Evolutionary conservation across 2,888 invertebrate species (phyloP), one percentile per base, ranked within the genome.

Genomic region (Drosophila phalerata): DNA sequence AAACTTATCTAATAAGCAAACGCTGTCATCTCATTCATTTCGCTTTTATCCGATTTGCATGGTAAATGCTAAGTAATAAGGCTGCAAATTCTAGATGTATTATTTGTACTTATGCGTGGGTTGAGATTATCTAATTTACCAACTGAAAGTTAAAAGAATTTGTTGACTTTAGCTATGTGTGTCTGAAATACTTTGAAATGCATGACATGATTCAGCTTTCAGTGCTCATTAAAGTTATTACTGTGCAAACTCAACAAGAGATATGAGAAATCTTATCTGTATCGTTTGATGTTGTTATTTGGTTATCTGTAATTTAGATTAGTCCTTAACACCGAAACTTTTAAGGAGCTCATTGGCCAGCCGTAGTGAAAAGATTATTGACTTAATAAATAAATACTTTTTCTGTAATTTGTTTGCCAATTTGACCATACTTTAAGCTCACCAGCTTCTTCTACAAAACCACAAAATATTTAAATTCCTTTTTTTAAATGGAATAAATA

Each of bases 1-100:
- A 69, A 79, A 71, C 60, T 79, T 72, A 67, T 75, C 69, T 72
- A 71, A 76, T 73, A 47, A 47, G 57, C 57, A 81, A 75, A 73
- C 58, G 55, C 42, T 34, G 40, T 52, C 71, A 57, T 51, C 71
- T 71, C 52, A 61, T 71, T 63, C 63, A 61, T 66, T 68, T 64
- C 55, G 73, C 82, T 72, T 65, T 81, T 55, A 69, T 68, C 63
- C 55, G 61, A 65, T 69, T 77, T 77, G 60, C 37, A 62, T 66
- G 48, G n/a, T 11, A 49, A 13, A 43, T 47, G 52, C 28, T 43
- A 58, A 47, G 32, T 42, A 34, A 13, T 42, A 48, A 43, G 53
- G 47, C 73, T 69, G 37, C 13, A 47, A 55, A 30, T 47, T 37
- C 28, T 19, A 28, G 34, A 45, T 30, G 5, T 40, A 38, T 10